These are phyloP conservation scores for Pherbina coryleti DNA, from an alignment of 2,888 invertebrate genomes.

Conservation along the genomic window DNA sequence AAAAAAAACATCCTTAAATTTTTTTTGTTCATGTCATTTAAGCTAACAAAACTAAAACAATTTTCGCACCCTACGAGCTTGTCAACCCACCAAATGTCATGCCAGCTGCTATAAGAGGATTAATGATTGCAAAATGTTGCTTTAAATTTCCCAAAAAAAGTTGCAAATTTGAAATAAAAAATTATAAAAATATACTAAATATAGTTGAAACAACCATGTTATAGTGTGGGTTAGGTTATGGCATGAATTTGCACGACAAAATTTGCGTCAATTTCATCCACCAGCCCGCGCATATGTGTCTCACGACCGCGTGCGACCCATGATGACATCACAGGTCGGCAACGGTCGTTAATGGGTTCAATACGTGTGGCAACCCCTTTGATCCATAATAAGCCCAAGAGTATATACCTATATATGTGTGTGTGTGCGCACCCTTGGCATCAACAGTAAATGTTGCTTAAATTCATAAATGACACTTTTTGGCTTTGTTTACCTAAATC, in stretches of 20 bases:
- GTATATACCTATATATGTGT: background rate
- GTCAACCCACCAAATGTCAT: background rate
- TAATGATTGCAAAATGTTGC: constrained; percentile 47
- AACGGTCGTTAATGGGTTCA: constrained; percentile 67
- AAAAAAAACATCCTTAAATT: background rate
- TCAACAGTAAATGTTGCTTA: constrained; percentile 10
- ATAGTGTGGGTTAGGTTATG: constrained; percentile 19
- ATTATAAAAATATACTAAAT: constrained; percentile 25
- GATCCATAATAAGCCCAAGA: constrained; percentile 25
- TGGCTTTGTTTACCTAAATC: constrained; percentile 22
- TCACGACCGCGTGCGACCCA: constrained; percentile 55
- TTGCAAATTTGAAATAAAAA: constrained; percentile 36
- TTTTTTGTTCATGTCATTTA: background rate
- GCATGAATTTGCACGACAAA: constrained; percentile 46
- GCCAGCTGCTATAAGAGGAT: constrained; percentile 52
- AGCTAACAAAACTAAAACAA: background rate
- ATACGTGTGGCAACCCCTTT: constrained; percentile 64
- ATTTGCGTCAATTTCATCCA: constrained; percentile 40
- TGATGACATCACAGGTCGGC: constrained; percentile 61
- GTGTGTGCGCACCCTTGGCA: constrained; percentile 20
- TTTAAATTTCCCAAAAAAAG: constrained; percentile 47
- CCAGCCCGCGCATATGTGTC: constrained; percentile 39
- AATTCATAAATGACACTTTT: constrained; percentile 43
- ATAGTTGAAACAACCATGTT: constrained; percentile 23
- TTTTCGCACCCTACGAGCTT: background rate